These are phyloP conservation scores for Eulemur macaco DNA, from an alignment of 2,113 vertebrate species.

Conservation along the genomic window DNA sequence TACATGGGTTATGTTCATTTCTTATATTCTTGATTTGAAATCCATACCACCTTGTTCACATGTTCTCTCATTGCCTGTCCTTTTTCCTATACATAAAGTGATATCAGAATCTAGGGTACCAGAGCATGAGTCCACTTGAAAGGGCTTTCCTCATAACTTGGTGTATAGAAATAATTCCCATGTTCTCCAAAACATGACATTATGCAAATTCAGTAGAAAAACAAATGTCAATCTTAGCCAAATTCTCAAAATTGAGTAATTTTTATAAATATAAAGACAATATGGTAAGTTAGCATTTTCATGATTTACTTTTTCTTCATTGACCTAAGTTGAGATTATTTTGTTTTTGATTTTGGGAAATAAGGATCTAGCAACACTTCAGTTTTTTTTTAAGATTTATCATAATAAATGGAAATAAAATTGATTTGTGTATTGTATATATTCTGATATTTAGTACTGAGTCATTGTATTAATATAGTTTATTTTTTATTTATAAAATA, in stretches of 20 bases:
- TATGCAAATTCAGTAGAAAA: neutral
- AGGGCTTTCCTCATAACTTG: neutral
- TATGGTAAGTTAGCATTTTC: neutral
- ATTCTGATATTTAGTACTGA: conserved; percentile 13
- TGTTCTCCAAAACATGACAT: neutral
- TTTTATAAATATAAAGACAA: neutral
- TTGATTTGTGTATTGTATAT: neutral
- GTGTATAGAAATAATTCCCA: neutral
- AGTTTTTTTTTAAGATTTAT: neutral
- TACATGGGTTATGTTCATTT: neutral
- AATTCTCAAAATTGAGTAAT: neutral
- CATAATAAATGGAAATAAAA: conserved; percentile 30
- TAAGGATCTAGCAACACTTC: neutral
- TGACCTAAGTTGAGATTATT: neutral
- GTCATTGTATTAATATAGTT: neutral
- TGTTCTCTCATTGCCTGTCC: neutral
- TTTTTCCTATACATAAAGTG: neutral
- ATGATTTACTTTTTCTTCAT: neutral
- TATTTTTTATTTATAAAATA: conserved; percentile 25
- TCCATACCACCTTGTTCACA: neutral
- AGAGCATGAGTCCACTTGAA: neutral
- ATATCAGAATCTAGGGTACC: neutral
- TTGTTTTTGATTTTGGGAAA: conserved; percentile 8
- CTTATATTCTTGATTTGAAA: neutral
- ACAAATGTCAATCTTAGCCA: neutral